Evolutionary conservation across 2,888 invertebrate species (phyloP).

Genomic region (Pyrrhosoma nymphula): DNA sequence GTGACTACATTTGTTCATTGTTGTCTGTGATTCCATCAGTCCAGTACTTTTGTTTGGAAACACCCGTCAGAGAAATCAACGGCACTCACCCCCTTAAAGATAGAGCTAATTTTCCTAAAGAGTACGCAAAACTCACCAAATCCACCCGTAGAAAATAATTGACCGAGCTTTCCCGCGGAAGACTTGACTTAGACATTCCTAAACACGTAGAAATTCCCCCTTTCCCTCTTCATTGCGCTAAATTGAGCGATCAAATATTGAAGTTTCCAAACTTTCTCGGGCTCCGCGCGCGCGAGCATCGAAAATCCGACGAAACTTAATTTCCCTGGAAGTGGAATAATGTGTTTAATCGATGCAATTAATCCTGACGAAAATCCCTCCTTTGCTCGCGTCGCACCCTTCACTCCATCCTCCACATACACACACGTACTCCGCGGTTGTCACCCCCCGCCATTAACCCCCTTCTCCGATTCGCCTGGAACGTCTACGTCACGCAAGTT

Average conservation of each 20-base stretch:
- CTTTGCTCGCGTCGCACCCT: neutral
- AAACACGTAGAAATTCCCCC: neutral
- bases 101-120: neutral
- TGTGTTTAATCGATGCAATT: constrained; percentile 36
- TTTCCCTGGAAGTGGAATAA: constrained; percentile 36
- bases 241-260: constrained; percentile 1
- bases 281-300: neutral
- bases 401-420: neutral
- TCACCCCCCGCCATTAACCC: neutral
- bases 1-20: neutral
- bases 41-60: neutral
- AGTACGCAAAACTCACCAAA: neutral
- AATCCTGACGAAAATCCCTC: neutral
- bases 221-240: neutral
- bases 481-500: neutral
- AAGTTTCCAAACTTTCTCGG: neutral
- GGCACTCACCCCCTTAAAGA: neutral
- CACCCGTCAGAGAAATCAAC: neutral
- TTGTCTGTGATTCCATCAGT: neutral
- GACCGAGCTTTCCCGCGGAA: neutral
- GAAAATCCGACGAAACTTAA: constrained; percentile 1
- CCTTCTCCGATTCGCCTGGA: neutral
- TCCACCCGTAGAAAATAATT: neutral
- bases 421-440: neutral
- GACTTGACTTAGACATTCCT: neutral